Evolutionary conservation across 2,888 invertebrate genomes (phyloP).

Genomic region (Macroteleia sp.): DNA sequence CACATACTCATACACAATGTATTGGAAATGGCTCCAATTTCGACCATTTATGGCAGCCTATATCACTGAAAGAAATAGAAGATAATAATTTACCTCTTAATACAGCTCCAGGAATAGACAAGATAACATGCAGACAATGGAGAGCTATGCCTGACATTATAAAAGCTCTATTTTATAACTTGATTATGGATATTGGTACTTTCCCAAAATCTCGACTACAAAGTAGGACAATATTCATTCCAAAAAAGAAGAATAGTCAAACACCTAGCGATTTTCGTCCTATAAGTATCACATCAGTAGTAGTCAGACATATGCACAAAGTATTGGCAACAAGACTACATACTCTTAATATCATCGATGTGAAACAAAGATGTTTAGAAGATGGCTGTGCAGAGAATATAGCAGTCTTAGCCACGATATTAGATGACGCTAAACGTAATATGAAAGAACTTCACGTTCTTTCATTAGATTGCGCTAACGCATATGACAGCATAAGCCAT

Average conservation of each 20-base stretch:
- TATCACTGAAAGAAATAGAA: constrained; percentile 3
- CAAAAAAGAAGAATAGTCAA: constrained; percentile 9
- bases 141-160: background rate
- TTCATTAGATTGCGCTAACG: constrained; percentile 83
- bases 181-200: constrained; percentile 7
- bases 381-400: constrained; percentile 69
- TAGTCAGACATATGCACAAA: constrained; percentile 59
- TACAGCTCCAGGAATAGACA: too few species aligned
- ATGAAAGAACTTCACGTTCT: constrained; percentile 77
- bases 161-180: constrained; percentile 34
- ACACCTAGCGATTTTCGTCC: constrained; percentile 35
- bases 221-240: constrained; percentile 48
- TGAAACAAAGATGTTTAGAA: constrained; percentile 63
- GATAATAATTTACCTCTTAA: background rate
- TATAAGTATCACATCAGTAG: constrained; percentile 48
- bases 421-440: background rate
- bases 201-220: constrained; percentile 70
- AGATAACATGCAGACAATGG: background rate
- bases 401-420: constrained; percentile 27
- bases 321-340: constrained; percentile 34
- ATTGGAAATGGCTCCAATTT: too few species aligned
- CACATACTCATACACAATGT: too few species aligned
- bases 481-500: constrained; percentile 80
- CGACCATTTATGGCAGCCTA: constrained; percentile 13
- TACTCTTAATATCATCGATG: constrained; percentile 34